These are phyloP conservation scores for Xyrichtys novacula DNA, from an alignment of 2,797 vertebrate species.

Conservation along the genomic window DNA sequence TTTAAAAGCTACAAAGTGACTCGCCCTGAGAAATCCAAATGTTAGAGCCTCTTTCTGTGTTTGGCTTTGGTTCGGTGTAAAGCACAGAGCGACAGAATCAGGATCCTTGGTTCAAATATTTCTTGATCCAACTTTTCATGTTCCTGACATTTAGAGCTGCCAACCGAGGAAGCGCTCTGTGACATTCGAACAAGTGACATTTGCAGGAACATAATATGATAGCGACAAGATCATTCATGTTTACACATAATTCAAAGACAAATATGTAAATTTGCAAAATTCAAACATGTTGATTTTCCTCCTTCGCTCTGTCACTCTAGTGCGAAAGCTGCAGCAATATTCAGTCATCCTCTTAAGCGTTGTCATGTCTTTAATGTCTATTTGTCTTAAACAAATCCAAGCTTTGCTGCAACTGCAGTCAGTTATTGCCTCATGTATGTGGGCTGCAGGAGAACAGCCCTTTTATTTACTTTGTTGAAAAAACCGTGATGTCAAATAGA, in stretches of 20 bases:
- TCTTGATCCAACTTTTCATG: conserved; percentile 1
- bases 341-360: not conserved
- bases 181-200: conserved; percentile 13
- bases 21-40: not conserved
- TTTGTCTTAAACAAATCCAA: conserved; percentile 1
- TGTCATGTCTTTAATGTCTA: too few species aligned
- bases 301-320: not conserved
- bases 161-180: not conserved
- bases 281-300: not conserved
- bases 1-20: not conserved
- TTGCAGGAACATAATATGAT: conserved; percentile 9
- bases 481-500: not conserved
- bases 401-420: not conserved
- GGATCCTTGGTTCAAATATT: not conserved
- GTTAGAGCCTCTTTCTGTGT: not conserved
- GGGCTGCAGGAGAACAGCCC: not conserved
- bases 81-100: not conserved
- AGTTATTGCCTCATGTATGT: not conserved
- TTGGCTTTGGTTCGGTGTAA: not conserved
- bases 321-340: not conserved
- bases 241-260: not conserved
- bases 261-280: not conserved
- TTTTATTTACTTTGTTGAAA: not conserved
- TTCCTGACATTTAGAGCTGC: conserved; percentile 19
- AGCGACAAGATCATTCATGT: conserved; percentile 3